Percentiles rank a stretch among this genome's conserved stretches.
These are phyloP conservation scores for Micrastur ruficollis DNA, from an alignment of 2,797 vertebrate species.

Conservation along the genomic window DNA sequence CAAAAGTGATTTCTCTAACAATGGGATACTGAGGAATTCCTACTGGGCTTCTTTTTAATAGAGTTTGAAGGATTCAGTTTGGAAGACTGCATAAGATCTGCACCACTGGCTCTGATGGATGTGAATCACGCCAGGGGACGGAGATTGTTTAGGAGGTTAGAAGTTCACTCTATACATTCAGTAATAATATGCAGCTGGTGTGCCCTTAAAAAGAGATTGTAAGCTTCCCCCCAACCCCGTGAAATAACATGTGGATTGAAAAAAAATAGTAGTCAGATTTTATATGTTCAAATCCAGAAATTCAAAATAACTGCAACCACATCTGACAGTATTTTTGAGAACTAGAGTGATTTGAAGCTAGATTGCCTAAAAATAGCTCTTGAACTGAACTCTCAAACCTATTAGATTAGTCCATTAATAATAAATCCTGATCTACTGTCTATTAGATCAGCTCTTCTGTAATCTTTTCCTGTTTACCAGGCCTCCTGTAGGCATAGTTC, in stretches of 20 bases:
- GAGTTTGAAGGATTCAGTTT: conserved; percentile 42
- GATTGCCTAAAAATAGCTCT: conserved; percentile 13
- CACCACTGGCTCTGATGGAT: conserved; percentile 24
- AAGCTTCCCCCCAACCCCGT: background rate
- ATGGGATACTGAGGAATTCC: conserved; percentile 28
- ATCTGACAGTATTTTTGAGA: conserved; percentile 6
- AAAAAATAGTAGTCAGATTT: background rate
- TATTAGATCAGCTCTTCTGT: conserved; percentile 31
- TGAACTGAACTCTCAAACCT: background rate
- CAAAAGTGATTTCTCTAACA: conserved; percentile 39
- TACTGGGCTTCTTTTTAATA: conserved; percentile 21
- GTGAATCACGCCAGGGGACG: conserved; percentile 9
- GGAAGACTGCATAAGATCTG: conserved; percentile 26
- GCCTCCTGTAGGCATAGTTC: background rate
- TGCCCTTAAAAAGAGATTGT: background rate
- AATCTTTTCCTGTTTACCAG: conserved; percentile 26
- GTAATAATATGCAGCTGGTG: conserved; percentile 7
- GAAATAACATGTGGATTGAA: background rate
- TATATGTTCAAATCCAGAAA: background rate
- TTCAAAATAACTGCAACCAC: background rate
- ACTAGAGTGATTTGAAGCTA: background rate
- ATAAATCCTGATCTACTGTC: conserved; percentile 14
- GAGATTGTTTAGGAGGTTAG: conserved; percentile 34
- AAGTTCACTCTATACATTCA: conserved; percentile 26
- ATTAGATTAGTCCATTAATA: conserved; percentile 13